Evolutionary conservation across 2,888 invertebrate genomes (phyloP), one percentile per base, ranked within the genome.

Genomic region (Microchrysa polita): DNA sequence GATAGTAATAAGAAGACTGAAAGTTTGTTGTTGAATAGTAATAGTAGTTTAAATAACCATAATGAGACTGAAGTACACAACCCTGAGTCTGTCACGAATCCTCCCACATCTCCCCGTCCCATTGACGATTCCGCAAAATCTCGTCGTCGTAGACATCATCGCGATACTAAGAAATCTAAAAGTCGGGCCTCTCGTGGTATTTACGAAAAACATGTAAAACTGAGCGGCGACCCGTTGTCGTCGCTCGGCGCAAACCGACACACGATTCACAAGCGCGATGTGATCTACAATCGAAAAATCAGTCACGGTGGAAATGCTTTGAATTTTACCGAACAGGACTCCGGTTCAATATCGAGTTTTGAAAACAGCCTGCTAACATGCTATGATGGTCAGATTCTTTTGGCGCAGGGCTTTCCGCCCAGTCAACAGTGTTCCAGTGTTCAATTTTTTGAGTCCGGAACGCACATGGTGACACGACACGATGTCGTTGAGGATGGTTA

Each of bases 341-440:
- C 91, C 73, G 89, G 88, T 73, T 92, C 92, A 5, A 88, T 91
- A n/a, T 94, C 94, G 0, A 94, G 94, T 82, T 94, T 94, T 83
- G 94, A 94, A 85, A 92, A 89, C 73, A 91, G 89, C 75, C 85
- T 95, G 42, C 85, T 92, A 74, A 88, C 89, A 63, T 95, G 94
- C 81, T 94, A 93, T 79, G 89, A 90, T 78, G 92, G 93, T 0
- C 89, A 90, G 77, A 92, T 93, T 76, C 82, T 94, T n/a, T 85
- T 93, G 72, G 90, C 90, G 16, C 88, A 92, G 79, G 88, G 89
- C 77, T 92, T 94, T 79, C 88, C 90, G 10, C 90, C 90, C 10
- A 91, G 91, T 34, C 85, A 87, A 53, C 86, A 88, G 48, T 94
- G 94, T 80, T 88, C 88, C 44, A 89, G 89, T 82, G 89, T 92